Base-by-base conservation (phyloP, 1,140 invertebrate genomes). In the Triops longicaudatus region DNA sequence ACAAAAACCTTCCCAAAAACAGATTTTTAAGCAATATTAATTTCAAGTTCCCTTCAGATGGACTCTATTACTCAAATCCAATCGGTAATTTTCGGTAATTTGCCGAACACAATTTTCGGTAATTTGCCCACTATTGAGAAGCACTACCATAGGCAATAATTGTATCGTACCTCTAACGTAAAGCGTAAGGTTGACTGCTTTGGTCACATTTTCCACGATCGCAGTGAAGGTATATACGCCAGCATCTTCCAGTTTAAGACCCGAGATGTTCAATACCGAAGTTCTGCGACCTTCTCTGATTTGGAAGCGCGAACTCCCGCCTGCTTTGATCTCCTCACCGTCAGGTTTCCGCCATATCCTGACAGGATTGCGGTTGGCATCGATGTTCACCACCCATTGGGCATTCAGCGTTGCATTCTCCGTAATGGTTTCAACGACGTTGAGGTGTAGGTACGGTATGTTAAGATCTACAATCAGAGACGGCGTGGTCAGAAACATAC, bases 281-380 rank as follows among this genome's bases (percentile, higher is more conserved):
- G 27, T 77, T 43, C 37, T 77, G 22, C 37, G 14, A 73, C 73
- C 72, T 26, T 42, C 17, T 44, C 41, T 73, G 22, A 77, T 26
- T 42, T 22, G n/a, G 43, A 73, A 77, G 22, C 50, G 73, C 6
- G 76, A 26, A 17, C 6, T 22, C 10, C 22, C 26, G 10, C 63
- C 28, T 10, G n/a, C 17, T n/a, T 73, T 44, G 73, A 77, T n/a
- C 31, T 73, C 41, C 9, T 77, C 44, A 17, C 76, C 37, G 37
- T 11, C 73, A 26, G 26, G 72, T 77, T 77, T 77, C 17, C 26
- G 44, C 76, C 76, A 77, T 12, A 43, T 77, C 22, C 73, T 77
- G 28, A 31, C 22, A 10, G 76, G 72, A 26, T 77, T 44, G 14
- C 72, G 76, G 42, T 77, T 73, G 22, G 76, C 71, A 12, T 77